phyloP scores from a whole-genome alignment of 2,797 vertebrate species.

The Syngnathus acus region DNA sequence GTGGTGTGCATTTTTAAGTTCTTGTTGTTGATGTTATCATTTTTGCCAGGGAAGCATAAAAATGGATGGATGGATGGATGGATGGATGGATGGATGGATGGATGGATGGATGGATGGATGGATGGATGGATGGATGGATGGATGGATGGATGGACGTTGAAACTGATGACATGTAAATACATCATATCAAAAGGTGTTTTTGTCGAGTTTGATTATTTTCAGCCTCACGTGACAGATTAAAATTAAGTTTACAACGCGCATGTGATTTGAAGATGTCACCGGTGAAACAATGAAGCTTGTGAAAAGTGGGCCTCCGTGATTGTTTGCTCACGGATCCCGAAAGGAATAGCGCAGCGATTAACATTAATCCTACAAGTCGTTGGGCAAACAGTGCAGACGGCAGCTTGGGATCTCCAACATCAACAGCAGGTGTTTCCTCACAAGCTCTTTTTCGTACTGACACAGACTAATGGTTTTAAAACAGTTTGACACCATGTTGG shows the following conservation, averaged over 20 bases:
- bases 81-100: too few species aligned
- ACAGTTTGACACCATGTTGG: neutral
- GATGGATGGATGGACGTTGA: too few species aligned
- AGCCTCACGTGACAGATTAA: neutral
- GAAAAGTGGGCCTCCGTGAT: slow-evolving; percentile 33
- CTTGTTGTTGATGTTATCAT: slow-evolving; percentile 23
- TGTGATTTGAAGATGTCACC: slow-evolving; percentile 6
- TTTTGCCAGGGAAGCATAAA: slow-evolving; percentile 26
- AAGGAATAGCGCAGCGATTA: slow-evolving; percentile 41
- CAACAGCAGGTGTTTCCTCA: slow-evolving; percentile 21
- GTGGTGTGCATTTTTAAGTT: slow-evolving; percentile 22
- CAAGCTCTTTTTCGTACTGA: slow-evolving; percentile 2
- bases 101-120: too few species aligned
- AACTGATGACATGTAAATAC: neutral
- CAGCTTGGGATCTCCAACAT: slow-evolving; percentile 19
- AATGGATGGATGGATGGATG: too few species aligned
- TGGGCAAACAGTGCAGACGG: slow-evolving; percentile 32
- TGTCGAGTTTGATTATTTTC: neutral
- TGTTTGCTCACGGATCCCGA: slow-evolving; percentile 28
- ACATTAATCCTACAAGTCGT: slow-evolving; percentile 46
- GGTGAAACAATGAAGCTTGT: slow-evolving; percentile 26
- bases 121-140: too few species aligned
- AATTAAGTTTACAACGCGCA: slow-evolving; percentile 3
- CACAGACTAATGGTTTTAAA: slow-evolving; percentile 4
- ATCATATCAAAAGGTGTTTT: neutral